Percentiles rank a stretch among this genome's conserved stretches.
Conservation (phyloP, 2,797 vertebrate species). For the Perodicticus potto region DNA sequence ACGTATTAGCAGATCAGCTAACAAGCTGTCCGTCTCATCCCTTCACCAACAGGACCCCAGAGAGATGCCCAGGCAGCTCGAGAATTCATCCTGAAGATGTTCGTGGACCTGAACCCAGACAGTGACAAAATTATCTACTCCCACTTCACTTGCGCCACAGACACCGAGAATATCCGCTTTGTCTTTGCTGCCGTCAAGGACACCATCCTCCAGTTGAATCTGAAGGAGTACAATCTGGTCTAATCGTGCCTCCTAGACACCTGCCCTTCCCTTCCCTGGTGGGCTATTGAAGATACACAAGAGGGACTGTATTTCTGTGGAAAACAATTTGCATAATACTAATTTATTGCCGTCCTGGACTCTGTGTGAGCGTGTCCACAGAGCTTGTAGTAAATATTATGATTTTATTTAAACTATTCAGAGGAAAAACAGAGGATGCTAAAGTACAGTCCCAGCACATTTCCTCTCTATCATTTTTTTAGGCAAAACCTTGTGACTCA, state of each 20-base stretch:
- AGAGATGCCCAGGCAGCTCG: slow-evolving; percentile 95
- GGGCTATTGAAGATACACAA: slow-evolving; percentile 85
- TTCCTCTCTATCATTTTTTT: slow-evolving; percentile 89
- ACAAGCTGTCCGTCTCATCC: slow-evolving; percentile 35
- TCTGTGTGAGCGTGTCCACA: slow-evolving; percentile 90
- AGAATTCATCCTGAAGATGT: slow-evolving; percentile 99
- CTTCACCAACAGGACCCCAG: slow-evolving; percentile 91
- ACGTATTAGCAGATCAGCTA: neutral
- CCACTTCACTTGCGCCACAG: slow-evolving; percentile 98
- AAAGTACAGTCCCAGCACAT: slow-evolving; percentile 90
- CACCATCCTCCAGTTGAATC: slow-evolving; percentile 97
- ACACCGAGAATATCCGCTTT: slow-evolving; percentile 98
- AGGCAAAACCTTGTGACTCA: slow-evolving; percentile 88
- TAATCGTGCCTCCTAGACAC: slow-evolving; percentile 87
- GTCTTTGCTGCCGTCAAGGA: slow-evolving; percentile 99
- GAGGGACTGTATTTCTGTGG: slow-evolving; percentile 93
- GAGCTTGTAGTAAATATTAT: slow-evolving; percentile 93
- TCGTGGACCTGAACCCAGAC: slow-evolving; percentile 98
- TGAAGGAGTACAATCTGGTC: slow-evolving; percentile 98
- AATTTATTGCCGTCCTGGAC: slow-evolving; percentile 96
- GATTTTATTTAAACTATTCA: slow-evolving; percentile 94
- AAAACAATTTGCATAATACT: slow-evolving; percentile 93
- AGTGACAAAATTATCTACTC: slow-evolving; percentile 99
- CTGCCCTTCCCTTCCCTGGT: slow-evolving; percentile 80
- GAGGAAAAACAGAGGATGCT: slow-evolving; percentile 89